Conservation (phyloP, 2,888 invertebrate genomes). For the Dryococelus australis region DNA sequence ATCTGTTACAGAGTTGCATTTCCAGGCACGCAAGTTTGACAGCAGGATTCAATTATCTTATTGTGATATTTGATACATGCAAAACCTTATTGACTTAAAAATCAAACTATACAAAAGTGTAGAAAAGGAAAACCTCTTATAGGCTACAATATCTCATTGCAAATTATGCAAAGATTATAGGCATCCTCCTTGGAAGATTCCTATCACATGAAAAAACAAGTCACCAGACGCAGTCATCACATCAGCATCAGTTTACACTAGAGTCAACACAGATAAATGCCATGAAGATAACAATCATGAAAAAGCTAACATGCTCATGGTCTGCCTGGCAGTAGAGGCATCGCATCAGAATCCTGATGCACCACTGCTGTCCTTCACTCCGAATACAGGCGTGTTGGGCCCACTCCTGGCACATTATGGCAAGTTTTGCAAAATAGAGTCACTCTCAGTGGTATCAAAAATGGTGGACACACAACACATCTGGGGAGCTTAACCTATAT, state of each 20-base stretch:
- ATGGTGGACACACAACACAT: not conserved
- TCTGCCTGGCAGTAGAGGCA: not conserved
- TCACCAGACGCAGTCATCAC: not conserved
- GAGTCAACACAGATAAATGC: not conserved
- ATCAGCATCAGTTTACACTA: not conserved
- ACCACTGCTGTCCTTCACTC: not conserved
- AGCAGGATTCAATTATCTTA: not conserved
- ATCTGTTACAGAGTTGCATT: not conserved
- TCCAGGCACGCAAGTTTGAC: not conserved
- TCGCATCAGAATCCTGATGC: not conserved
- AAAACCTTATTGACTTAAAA: not conserved
- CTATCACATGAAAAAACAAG: constrained; percentile 12
- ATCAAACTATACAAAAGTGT: not conserved
- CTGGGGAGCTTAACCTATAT: constrained; percentile 11
- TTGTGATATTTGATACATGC: not conserved
- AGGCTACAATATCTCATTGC: constrained; percentile 21
- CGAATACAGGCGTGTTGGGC: not conserved
- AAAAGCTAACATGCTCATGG: not conserved
- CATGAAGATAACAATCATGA: constrained; percentile 18
- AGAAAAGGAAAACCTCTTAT: not conserved
- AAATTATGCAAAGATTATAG: not conserved
- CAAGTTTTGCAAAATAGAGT: not conserved
- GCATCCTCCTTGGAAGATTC: not conserved
- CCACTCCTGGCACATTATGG: not conserved
- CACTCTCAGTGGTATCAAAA: not conserved